These are phyloP conservation scores for Chondrilla cf. caribensis DNA, from an alignment of 37 sponge, comb jelly and placozoan genomes.

Conservation along the genomic window DNA sequence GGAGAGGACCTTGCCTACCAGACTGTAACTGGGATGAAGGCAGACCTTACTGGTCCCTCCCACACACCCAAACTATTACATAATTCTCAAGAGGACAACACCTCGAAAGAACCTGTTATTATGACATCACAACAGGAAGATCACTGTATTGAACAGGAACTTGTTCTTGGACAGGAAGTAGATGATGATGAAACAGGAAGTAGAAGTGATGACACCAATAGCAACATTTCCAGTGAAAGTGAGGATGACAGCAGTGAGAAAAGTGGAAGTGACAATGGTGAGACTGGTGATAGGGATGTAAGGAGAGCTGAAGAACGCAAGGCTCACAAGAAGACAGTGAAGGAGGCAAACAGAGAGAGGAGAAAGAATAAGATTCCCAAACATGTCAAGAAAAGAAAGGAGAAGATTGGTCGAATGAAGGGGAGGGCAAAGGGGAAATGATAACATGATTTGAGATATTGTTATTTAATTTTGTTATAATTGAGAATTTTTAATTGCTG, in stretches of 20 bases:
- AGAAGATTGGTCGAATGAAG: constrained; percentile 46
- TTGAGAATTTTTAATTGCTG: too few relatives aligned
- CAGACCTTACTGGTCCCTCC: constrained; percentile 71
- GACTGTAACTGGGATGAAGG: constrained; percentile 78
- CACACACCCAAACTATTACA: constrained; percentile 47
- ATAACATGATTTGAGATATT: neutral
- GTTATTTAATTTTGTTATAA: neutral
- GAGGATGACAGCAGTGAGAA: neutral
- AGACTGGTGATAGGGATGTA: neutral
- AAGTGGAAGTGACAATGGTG: neutral
- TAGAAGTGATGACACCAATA: neutral
- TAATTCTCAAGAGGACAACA: neutral
- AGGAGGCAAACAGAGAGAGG: constrained; percentile 84
- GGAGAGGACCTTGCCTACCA: constrained; percentile 62
- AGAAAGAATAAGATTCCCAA: constrained; percentile 86
- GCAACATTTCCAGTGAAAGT: neutral
- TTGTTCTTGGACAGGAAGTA: neutral
- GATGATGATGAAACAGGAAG: neutral
- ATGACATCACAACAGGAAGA: neutral
- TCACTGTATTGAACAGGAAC: neutral
- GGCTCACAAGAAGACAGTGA: constrained; percentile 81
- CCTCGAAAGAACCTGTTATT: neutral
- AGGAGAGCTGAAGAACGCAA: constrained; percentile 19
- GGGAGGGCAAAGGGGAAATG: constrained; percentile 23
- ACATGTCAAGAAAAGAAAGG: constrained; percentile 80